Evolutionary conservation across 2,888 invertebrate genomes (phyloP).

Genomic region (Pseudanteris insignis): DNA sequence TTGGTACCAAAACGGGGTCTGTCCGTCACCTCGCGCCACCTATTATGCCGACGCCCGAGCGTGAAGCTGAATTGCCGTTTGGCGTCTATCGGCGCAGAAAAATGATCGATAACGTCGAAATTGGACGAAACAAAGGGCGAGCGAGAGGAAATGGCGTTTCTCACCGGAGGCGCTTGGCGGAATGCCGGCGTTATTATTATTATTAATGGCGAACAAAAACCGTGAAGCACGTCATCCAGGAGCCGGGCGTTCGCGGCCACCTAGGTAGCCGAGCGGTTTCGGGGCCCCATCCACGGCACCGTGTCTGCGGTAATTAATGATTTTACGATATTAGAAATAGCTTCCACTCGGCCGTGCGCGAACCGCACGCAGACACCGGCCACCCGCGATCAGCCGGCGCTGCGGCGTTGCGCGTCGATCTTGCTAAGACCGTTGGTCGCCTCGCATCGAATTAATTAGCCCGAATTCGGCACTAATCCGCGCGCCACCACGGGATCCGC

Average conservation of each 20-base stretch:
- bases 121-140: conserved; percentile 34
- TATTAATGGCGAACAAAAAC: conserved; percentile 60
- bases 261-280: conserved; percentile 55
- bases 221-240: conserved; percentile 56
- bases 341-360: conserved; percentile 49
- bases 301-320: conserved; percentile 59
- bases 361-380: conserved; percentile 45
- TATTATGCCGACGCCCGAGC: too few species aligned
- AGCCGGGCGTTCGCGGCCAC: conserved; percentile 58
- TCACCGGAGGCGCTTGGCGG: conserved; percentile 36
- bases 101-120: conserved; percentile 32
- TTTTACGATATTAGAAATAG: conserved; percentile 61
- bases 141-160: conserved; percentile 32
- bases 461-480: conserved; percentile 42
- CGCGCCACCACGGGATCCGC: too few species aligned
- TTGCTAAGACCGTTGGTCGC: conserved; percentile 40
- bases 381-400: conserved; percentile 48
- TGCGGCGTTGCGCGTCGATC: conserved; percentile 41
- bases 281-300: conserved; percentile 50
- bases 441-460: conserved; percentile 47
- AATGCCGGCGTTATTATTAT: too few species aligned
- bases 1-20: too few species aligned
- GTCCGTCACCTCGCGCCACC: too few species aligned
- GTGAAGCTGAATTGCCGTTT: too few species aligned
- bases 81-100: too few species aligned